phyloP scores from a whole-genome alignment of 1,140 invertebrate species.

The Ooceraea biroi region DNA sequence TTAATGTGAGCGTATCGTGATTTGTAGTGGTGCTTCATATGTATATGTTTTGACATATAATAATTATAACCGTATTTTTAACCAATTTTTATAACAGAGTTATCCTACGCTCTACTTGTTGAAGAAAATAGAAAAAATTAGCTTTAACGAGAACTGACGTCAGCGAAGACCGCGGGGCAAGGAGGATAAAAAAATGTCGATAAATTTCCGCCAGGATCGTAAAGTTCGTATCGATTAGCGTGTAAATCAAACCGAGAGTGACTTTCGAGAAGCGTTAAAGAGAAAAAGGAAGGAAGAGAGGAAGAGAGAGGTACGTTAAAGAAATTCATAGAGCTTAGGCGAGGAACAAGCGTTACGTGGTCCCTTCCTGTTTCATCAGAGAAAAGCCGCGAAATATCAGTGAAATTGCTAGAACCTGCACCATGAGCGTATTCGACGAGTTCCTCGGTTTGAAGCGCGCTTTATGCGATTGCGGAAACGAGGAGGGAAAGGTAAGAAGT shows the following conservation, averaged over 20 bases:
- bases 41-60: not conserved
- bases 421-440: conserved; percentile 23
- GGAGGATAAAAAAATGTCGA: not conserved
- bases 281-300: not conserved
- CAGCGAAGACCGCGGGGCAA: no score
- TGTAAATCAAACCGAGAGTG: not conserved
- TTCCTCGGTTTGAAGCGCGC: conserved; percentile 30
- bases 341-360: conserved; percentile 32
- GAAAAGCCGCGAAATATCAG: conserved; percentile 15
- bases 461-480: conserved; percentile 60
- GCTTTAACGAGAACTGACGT: not conserved
- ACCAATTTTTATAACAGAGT: no score
- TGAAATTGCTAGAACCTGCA: conserved; percentile 34
- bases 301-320: not conserved
- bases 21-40: not conserved
- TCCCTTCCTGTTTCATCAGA: conserved; percentile 22
- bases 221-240: not conserved
- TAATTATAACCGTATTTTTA: not conserved
- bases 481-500: conserved; percentile 61
- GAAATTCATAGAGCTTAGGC: not conserved
- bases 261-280: not conserved
- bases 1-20: not conserved
- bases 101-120: no score
- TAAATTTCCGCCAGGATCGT: not conserved
- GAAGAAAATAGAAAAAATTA: not conserved